A percentile compares a stretch with the other conserved stretches of the same genome.
These are phyloP conservation scores for Archivesica marissinica DNA, from an alignment of 1,140 invertebrate species.

Conservation along the genomic window DNA sequence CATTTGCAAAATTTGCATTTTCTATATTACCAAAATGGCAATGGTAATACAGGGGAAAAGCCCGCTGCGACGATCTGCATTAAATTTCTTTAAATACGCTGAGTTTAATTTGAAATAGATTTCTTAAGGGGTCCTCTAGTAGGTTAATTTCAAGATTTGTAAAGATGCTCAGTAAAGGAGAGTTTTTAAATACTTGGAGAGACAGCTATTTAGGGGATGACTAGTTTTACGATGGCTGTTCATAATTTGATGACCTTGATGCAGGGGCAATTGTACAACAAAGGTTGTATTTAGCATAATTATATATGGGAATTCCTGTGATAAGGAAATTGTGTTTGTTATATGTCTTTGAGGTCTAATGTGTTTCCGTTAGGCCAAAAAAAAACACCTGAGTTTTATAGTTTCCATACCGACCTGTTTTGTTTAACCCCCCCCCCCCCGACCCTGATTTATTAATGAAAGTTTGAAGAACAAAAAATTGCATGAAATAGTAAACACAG, in stretches of 20 bases:
- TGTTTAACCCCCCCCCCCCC: too few species aligned
- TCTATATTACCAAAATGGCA: slow-evolving; percentile 1
- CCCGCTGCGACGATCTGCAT: neutral
- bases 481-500: too few species aligned
- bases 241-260: slow-evolving; percentile 28
- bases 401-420: too few species aligned
- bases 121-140: slow-evolving; percentile 12
- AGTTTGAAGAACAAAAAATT: too few species aligned
- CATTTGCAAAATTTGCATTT: slow-evolving; percentile 16
- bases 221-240: slow-evolving; percentile 2
- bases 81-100: neutral
- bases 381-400: too few species aligned
- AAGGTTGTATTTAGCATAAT: slow-evolving; percentile 21
- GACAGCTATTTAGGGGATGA: slow-evolving; percentile 10
- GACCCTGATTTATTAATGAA: too few species aligned
- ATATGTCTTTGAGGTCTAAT: neutral
- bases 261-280: slow-evolving; percentile 12
- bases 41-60: neutral
- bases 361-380: neutral
- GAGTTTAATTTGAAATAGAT: slow-evolving; percentile 36
- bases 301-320: slow-evolving; percentile 19
- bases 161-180: neutral
- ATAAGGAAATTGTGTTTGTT: too few species aligned
- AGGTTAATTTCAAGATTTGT: slow-evolving; percentile 32
- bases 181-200: neutral